Base-by-base conservation (phyloP, 2,888 invertebrate genomes). In the Hoplodrina ambigua region DNA sequence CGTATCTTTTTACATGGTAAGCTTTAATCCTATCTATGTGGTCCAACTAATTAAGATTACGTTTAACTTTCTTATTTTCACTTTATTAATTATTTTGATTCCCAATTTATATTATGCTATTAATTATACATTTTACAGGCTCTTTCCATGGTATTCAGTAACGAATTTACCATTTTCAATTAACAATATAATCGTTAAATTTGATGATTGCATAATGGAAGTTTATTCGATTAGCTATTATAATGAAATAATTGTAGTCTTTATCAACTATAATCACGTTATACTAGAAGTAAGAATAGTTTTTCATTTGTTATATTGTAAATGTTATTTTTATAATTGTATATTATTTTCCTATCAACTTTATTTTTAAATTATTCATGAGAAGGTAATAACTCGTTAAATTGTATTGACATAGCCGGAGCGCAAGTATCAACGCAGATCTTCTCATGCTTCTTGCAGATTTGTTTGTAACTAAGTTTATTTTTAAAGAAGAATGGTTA, bases 31-130 rank as follows among this genome's bases (percentile, higher is more conserved):
- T 81, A 85, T 84, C 82, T 85, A 80, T 87, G 87, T 87, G 91
- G 90, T 91, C 91, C 92, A 91, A 90, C 75, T 84, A 82, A 83
- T 84, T 86, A 86, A 81, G 90, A 88, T 86, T 83, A 79, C 82
- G 86, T 75, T 85, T 86, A 84, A 56, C 75, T 80, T 63, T 66
- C 50, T 53, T 60, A 66, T 68, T 59, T 41, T 52, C 78, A 44
- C 10, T 54, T 37, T 37, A 70, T 46, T 68, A 60, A 50, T 69
- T 46, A 46, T 46, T 46, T 64, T 54, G n/a, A 64, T 50, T 56
- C 41, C 50, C 20, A 52, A n/a, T 56, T 69, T 55, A n/a, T 41
- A 44, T 52, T 19, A 52, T 25, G 20, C 52, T 52, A 30, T 59
- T 50, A 55, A 52, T 41, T 49, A 44, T 13, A 41, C 10, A 54